Percentiles rank a stretch among this genome's conserved stretches.
Conservation (phyloP, 2,797 vertebrate species). For the Hypotaenidia okinawae region DNA sequence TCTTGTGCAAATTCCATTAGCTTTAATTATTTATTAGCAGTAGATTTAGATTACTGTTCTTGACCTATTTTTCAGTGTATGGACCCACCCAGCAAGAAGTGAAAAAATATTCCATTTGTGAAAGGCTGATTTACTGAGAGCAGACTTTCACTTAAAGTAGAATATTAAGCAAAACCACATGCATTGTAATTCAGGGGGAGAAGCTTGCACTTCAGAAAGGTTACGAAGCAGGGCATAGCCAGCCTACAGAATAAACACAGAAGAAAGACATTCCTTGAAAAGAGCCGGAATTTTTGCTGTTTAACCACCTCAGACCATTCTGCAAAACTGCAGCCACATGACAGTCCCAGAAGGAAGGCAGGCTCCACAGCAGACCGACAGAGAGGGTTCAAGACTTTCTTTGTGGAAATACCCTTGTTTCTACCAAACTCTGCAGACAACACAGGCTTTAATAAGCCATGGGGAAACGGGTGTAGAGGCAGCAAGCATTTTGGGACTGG, state of each 20-base stretch:
- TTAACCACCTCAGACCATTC: neutral
- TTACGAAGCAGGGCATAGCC: neutral
- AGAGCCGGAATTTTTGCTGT: conserved; percentile 16
- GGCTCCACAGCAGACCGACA: fast-evolving
- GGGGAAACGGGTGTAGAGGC: fast-evolving
- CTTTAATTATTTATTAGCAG: conserved; percentile 88
- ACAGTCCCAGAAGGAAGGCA: neutral
- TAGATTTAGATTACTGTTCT: conserved; percentile 83
- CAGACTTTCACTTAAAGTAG: conserved; percentile 53
- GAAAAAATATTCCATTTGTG: conserved; percentile 77
- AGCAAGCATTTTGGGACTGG: neutral
- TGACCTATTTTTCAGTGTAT: conserved; percentile 82
- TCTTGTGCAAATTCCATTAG: conserved; percentile 86
- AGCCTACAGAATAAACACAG: conserved; percentile 23
- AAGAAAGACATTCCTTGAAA: neutral
- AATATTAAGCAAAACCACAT: conserved; percentile 55
- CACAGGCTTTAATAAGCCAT: fast-evolving
- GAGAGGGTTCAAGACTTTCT: neutral
- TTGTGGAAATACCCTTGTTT: neutral
- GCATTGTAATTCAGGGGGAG: neutral
- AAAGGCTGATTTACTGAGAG: conserved; percentile 56
- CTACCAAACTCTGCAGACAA: neutral
- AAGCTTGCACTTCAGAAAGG: neutral
- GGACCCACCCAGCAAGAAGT: conserved; percentile 76
- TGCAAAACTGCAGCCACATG: neutral